Evolutionary conservation across 1,140 invertebrate genomes (phyloP).

Genomic region (Drosophila serrata): DNA sequence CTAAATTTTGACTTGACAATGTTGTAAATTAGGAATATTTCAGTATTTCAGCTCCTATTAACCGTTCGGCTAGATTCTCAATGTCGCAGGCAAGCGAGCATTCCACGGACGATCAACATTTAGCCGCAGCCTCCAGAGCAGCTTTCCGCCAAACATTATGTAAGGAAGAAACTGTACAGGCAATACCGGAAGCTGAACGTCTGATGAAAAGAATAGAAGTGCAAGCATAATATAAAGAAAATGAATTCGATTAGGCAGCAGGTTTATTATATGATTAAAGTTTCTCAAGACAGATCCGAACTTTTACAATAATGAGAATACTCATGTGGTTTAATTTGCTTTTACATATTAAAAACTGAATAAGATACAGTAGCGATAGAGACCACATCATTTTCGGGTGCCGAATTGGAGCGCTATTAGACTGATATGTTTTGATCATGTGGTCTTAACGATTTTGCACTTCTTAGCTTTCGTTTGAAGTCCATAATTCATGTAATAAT

Average conservation of each 20-base stretch:
- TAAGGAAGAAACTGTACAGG: constrained; percentile 48
- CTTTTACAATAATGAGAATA: not conserved
- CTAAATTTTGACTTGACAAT: not conserved
- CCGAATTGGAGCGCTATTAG: not conserved
- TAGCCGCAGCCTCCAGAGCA: constrained; percentile 21
- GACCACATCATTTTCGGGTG: not conserved
- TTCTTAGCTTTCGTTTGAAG: not conserved
- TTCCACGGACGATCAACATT: constrained; percentile 30
- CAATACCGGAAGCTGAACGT: constrained; percentile 30
- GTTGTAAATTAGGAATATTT: not conserved
- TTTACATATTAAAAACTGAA: not conserved
- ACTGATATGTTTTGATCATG: not conserved
- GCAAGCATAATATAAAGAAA: constrained; percentile 53
- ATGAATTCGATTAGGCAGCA: constrained; percentile 48
- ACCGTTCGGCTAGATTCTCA: constrained; percentile 12
- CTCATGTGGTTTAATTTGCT: not conserved
- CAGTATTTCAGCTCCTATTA: constrained; percentile 41
- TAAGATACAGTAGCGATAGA: not conserved
- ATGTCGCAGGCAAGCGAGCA: constrained; percentile 52
- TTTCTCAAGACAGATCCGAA: not conserved
- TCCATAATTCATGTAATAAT: not conserved
- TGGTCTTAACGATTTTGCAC: not conserved
- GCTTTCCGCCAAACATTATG: constrained; percentile 49
- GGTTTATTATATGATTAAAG: not conserved
- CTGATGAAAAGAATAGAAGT: constrained; percentile 28